phyloP scores from a whole-genome alignment of 2,888 invertebrate genomes.

The Melinaea marsaeus region DNA sequence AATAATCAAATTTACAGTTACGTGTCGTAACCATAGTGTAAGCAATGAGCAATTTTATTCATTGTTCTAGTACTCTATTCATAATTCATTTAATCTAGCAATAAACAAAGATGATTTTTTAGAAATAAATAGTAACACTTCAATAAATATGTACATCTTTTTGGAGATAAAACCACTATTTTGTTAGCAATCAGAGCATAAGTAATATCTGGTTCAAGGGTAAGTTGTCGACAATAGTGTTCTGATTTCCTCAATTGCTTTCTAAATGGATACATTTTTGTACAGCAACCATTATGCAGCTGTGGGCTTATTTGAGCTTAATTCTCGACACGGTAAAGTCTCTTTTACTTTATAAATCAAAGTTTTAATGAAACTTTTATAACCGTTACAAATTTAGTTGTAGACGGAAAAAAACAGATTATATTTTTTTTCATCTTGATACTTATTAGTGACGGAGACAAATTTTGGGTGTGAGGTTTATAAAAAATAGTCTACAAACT shows the following conservation, averaged over 20 bases:
- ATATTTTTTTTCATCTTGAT: conserved; percentile 17
- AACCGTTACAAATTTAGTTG: conserved; percentile 47
- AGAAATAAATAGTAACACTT: neutral
- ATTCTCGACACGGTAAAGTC: conserved; percentile 19
- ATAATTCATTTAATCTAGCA: conserved; percentile 23
- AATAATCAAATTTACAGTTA: conserved; percentile 46
- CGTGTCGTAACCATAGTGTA: conserved; percentile 31
- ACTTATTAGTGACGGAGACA: conserved; percentile 1
- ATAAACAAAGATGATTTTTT: neutral
- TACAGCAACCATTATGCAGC: neutral
- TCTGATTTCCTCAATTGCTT: conserved; percentile 47
- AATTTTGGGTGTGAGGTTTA: neutral
- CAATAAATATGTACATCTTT: neutral
- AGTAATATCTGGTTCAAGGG: conserved; percentile 27
- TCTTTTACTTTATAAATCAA: conserved; percentile 22
- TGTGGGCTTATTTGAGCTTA: conserved; percentile 17
- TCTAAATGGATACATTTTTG: conserved; percentile 30
- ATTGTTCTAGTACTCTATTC: conserved; percentile 21
- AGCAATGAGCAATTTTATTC: conserved; percentile 26
- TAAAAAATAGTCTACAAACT: conserved; percentile 4
- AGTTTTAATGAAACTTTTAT: conserved; percentile 34
- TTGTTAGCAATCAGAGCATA: conserved; percentile 26
- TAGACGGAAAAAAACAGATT: conserved; percentile 37
- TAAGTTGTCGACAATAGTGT: conserved; percentile 34
- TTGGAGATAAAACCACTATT: neutral